Conservation (phyloP, 30 jellyfish, hydroid and myxozoan genomes). For the Pelagia noctiluca region DNA sequence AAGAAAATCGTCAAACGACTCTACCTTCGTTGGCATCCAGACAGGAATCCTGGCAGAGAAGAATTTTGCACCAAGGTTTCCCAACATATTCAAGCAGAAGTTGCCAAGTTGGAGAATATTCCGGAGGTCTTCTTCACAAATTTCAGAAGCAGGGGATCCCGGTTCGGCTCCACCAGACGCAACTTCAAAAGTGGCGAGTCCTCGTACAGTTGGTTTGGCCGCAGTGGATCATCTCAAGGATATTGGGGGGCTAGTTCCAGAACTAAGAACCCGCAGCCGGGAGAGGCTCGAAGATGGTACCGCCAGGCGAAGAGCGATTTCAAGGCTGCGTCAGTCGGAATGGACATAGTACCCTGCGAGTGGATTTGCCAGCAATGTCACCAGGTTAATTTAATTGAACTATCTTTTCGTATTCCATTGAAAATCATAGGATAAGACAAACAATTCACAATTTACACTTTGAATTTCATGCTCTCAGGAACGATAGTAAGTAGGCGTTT, state of each 20-base stretch:
- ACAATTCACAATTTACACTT: background rate
- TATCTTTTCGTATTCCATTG: background rate
- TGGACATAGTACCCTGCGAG: slow-evolving; percentile 21
- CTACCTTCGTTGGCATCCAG: slow-evolving; percentile 88
- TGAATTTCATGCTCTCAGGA: background rate
- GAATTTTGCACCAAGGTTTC: slow-evolving; percentile 67
- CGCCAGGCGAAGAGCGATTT: slow-evolving; percentile 76
- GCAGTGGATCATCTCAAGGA: background rate
- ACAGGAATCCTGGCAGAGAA: slow-evolving; percentile 64
- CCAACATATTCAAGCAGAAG: slow-evolving; percentile 52
- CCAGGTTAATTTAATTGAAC: slow-evolving; percentile 47
- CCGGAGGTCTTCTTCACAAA: background rate
- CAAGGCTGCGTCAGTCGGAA: slow-evolving; percentile 39
- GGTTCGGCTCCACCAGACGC: slow-evolving; percentile 1
- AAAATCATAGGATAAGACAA: background rate
- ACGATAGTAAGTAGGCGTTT: no score
- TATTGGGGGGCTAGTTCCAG: slow-evolving; percentile 56
- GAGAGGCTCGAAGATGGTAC: slow-evolving; percentile 81
- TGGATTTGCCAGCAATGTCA: slow-evolving; percentile 83
- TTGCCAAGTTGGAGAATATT: slow-evolving; percentile 21
- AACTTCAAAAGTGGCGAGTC: background rate
- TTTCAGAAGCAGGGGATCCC: slow-evolving; percentile 16
- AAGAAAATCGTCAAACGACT: slow-evolving; percentile 62
- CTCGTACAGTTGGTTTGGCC: background rate
- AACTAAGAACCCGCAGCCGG: slow-evolving; percentile 80